Conservation (phyloP, 2,113 vertebrate genomes). For the Caloenas nicobarica region DNA sequence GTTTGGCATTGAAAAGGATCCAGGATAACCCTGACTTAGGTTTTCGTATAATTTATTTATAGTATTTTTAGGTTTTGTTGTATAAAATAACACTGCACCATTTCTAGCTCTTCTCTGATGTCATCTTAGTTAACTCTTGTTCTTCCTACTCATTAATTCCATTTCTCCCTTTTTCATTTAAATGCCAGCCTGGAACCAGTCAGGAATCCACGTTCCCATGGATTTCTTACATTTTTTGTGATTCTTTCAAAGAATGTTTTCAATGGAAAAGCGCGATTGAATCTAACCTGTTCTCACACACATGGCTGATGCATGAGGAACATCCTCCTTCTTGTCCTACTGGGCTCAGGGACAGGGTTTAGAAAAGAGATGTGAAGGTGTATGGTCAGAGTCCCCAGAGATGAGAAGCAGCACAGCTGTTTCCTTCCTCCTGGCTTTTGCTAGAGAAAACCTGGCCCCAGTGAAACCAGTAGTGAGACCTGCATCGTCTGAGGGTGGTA, state of each 20-base stretch:
- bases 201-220: neutral
- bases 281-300: neutral
- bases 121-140: neutral
- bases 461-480: neutral
- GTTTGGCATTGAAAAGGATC: conserved; percentile 50
- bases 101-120: neutral
- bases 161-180: neutral
- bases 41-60: neutral
- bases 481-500: neutral
- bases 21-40: conserved; percentile 36
- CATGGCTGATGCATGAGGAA: neutral
- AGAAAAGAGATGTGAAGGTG: neutral
- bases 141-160: neutral
- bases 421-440: neutral
- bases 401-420: neutral
- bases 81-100: neutral
- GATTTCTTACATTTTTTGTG: neutral
- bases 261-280: neutral
- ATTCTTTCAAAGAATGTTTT: neutral
- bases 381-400: neutral
- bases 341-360: neutral
- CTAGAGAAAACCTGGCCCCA: neutral
- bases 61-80: conserved; percentile 38
- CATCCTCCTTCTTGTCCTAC: neutral
- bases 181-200: neutral